Conservation (phyloP, 1,140 invertebrate species). For the Tetranychus urticae region DNA sequence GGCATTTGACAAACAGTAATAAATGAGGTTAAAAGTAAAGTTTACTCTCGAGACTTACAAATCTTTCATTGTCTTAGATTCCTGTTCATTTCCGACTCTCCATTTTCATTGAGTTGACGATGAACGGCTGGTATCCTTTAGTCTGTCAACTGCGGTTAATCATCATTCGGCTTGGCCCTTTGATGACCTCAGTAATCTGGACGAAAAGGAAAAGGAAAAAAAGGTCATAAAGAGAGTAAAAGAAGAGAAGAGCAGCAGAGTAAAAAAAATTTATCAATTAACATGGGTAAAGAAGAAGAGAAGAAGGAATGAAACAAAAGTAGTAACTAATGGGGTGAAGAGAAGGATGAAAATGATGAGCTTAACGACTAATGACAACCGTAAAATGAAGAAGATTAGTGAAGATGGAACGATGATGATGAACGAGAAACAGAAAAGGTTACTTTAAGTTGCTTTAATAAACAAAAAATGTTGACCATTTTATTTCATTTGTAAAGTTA, state of each 20-base stretch:
- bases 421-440: too few species aligned
- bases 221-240: too few species aligned
- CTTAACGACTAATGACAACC: neutral
- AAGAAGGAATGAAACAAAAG: neutral
- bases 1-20: too few species aligned
- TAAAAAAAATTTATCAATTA: neutral
- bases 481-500: neutral
- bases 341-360: neutral
- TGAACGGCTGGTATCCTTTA: too few species aligned
- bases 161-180: neutral
- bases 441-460: neutral
- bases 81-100: too few species aligned
- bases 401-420: neutral
- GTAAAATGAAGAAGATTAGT: neutral
- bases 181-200: neutral
- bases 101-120: too few species aligned
- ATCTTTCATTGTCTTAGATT: too few species aligned
- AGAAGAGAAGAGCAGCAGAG: neutral
- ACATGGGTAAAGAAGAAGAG: neutral
- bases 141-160: too few species aligned
- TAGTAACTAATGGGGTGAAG: neutral
- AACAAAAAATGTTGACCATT: neutral
- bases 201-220: neutral
- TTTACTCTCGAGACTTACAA: too few species aligned
- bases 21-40: too few species aligned